A percentile compares a stretch with the other conserved stretches of the same genome.
Evolutionary conservation across 2,113 vertebrate species (phyloP).

Genomic region (Zosterops lateralis): DNA sequence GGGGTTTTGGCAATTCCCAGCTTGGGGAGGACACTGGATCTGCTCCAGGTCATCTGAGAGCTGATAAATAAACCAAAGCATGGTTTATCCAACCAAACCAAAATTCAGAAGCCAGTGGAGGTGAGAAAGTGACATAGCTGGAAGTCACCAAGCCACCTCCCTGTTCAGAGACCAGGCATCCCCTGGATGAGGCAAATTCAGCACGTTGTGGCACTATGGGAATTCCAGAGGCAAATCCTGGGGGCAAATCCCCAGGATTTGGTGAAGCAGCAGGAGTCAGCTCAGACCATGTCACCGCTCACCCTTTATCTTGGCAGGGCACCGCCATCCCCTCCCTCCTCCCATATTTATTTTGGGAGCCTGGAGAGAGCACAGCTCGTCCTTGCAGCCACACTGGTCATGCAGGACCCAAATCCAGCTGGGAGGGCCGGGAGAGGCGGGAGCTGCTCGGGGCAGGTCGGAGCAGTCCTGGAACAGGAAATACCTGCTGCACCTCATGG

Average conservation of each 20-base stretch:
- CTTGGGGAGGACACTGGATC: background rate
- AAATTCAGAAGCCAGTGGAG: background rate
- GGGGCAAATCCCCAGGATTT: background rate
- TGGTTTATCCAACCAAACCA: background rate
- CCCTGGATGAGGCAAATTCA: background rate
- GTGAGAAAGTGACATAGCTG: fast-evolving
- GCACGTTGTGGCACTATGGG: fast-evolving
- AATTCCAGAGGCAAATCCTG: background rate
- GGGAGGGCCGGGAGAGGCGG: background rate
- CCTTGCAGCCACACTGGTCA: background rate
- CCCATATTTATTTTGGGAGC: background rate
- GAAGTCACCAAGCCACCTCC: background rate
- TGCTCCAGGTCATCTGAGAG: background rate
- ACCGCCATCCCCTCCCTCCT: background rate
- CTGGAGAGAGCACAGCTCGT: fast-evolving
- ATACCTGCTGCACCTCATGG: slow-evolving; percentile 9
- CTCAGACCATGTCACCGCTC: fast-evolving
- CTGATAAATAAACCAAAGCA: background rate
- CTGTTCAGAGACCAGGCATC: background rate
- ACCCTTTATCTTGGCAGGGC: background rate
- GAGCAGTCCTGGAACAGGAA: slow-evolving; percentile 1
- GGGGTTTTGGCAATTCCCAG: background rate
- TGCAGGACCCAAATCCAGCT: background rate
- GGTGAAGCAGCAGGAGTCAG: background rate
- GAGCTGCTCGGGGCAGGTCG: background rate